phyloP scores from a whole-genome alignment of 2,888 invertebrate genomes.

The Acleris cristana region DNA sequence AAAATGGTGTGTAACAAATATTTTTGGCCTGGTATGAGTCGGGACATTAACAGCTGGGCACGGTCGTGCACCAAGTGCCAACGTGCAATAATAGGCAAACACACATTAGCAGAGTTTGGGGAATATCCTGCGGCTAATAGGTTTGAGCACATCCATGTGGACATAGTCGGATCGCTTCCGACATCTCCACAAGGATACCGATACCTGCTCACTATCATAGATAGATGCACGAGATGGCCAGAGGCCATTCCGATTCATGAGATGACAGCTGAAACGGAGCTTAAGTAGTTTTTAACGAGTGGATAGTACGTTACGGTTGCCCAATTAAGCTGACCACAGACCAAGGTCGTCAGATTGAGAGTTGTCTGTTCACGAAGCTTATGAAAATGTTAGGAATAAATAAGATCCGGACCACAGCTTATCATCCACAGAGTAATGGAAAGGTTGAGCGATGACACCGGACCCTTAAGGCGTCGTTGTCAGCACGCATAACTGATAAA shows the following conservation, averaged over 20 bases:
- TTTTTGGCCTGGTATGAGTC: slow-evolving; percentile 34
- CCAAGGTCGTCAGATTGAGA: slow-evolving; percentile 56
- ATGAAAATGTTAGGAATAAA: slow-evolving; percentile 40
- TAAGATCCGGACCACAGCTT: slow-evolving; percentile 40
- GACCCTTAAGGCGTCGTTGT: slow-evolving; percentile 28
- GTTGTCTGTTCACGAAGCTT: slow-evolving; percentile 48
- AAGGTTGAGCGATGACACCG: slow-evolving; percentile 36
- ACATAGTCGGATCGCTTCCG: slow-evolving; percentile 38
- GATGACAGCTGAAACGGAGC: slow-evolving; percentile 44
- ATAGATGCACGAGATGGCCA: slow-evolving; percentile 42
- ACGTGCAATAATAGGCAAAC: slow-evolving; percentile 32
- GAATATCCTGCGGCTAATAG: slow-evolving; percentile 28
- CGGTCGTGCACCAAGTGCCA: slow-evolving; percentile 35
- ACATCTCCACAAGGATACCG: slow-evolving; percentile 38
- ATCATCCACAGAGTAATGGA: slow-evolving; percentile 45
- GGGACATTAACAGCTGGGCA: slow-evolving; percentile 29
- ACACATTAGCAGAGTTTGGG: slow-evolving; percentile 29
- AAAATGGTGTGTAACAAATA: slow-evolving; percentile 14
- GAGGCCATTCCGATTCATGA: slow-evolving; percentile 42
- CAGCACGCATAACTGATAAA: slow-evolving; percentile 3
- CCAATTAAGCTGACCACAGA: slow-evolving; percentile 37
- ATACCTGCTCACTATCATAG: slow-evolving; percentile 44
- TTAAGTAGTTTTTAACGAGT: slow-evolving; percentile 40
- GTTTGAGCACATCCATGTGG: slow-evolving; percentile 28
- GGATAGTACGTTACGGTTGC: slow-evolving; percentile 42